These are phyloP conservation scores for Maniola jurtina DNA, from an alignment of 1,140 invertebrate genomes.

Conservation along the genomic window DNA sequence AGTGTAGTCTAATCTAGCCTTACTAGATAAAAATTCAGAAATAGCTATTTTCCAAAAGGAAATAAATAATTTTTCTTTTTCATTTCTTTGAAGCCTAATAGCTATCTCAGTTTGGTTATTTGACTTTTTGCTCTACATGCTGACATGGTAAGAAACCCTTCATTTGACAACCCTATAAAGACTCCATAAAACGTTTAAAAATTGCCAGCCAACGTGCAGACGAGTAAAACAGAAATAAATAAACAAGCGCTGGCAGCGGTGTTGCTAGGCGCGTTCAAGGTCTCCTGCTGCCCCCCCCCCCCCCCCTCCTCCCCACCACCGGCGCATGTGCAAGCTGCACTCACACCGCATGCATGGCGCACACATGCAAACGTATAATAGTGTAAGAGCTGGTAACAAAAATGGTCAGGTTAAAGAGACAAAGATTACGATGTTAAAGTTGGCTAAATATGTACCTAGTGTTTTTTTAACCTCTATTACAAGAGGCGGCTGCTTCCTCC, in stretches of 20 bases:
- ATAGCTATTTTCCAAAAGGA: slow-evolving; percentile 16
- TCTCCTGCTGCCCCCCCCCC: slow-evolving; percentile 48
- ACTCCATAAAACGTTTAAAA: slow-evolving; percentile 57
- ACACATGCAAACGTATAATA: slow-evolving; percentile 34
- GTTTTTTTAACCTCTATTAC: too few species aligned
- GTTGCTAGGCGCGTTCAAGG: slow-evolving; percentile 69
- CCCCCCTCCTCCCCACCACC: slow-evolving; percentile 35
- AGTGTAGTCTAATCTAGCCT: too few species aligned
- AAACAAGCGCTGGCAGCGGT: slow-evolving; percentile 47
- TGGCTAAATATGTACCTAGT: too few species aligned
- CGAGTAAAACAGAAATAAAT: slow-evolving; percentile 66
- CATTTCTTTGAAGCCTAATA: too few species aligned
- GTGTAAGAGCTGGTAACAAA: slow-evolving; percentile 7
- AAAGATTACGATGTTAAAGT: too few species aligned
- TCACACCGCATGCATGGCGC: slow-evolving; percentile 29
- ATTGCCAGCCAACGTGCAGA: slow-evolving; percentile 53
- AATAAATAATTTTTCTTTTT: too few species aligned
- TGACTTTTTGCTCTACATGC: too few species aligned
- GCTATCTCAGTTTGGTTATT: too few species aligned
- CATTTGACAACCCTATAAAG: slow-evolving; percentile 38
- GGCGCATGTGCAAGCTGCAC: slow-evolving; percentile 52
- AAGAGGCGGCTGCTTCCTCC: too few species aligned
- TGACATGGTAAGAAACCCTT: too few species aligned
- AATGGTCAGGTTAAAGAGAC: not conserved
- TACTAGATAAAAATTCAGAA: too few species aligned